Evolutionary conservation across 2,888 invertebrate species (phyloP), one percentile per base, ranked within the genome.

Genomic region (Phortica okadai): DNA sequence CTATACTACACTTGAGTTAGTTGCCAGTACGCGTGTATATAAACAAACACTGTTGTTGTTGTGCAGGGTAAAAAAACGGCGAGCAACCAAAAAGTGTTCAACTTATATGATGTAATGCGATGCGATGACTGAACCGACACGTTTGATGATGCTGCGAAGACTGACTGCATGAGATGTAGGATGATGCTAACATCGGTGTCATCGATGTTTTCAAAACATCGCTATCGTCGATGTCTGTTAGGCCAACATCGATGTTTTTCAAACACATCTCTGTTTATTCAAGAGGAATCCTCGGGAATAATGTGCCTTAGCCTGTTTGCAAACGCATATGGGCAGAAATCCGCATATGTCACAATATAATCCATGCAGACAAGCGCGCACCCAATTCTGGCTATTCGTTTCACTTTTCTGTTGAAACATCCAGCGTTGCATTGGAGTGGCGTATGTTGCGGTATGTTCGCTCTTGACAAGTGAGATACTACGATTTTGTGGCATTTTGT

Each of bases 81-180:
- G 4, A 33, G 33, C 33, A 33, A 33, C 44, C 21, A 77, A 64
- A 74, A 76, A 33, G 1, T 33, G 33, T 33, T 33, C 33, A 33
- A 33, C 33, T 33, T 33, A 5, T 33, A 1, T 33, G 33, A 33
- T 64, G 41, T 78, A 75, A 67, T 45, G 73, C 77, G 72, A 80
- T 64, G 77, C 81, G 78, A 74, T 75, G 76, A 76, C 76, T 77
- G 76, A 82, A 84, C 87, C 80, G 80, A 76, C 78, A 80, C 81
- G 77, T 74, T 81, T 77, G 85, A 82, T 81, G 78, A 82, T 77
- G 83, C 83, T 78, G 82, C 78, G 81, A 82, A 80, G 87, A 87
- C 88, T 87, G 83, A 74, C 72, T 21, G 21, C 21, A 21, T 21
- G 44, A 66, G 44, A 74, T 42, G 66, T 25, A 54, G 74, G 76